Evolutionary conservation across 2,797 vertebrate species (phyloP), one percentile per base, ranked within the genome.

Genomic region (Characodon lateralis): DNA sequence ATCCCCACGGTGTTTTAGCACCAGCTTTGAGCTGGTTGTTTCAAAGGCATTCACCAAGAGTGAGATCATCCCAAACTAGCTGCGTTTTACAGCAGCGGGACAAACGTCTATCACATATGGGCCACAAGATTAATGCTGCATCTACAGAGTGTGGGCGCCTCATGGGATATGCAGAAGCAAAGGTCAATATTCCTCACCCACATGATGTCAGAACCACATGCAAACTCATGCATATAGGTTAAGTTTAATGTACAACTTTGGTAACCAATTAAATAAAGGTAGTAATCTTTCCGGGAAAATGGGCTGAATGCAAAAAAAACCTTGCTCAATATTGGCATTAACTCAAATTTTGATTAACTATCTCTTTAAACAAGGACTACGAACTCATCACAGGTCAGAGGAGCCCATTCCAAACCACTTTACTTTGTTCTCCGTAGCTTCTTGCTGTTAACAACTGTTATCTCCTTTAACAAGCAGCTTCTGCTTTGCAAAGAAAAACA

Each of bases 51-150:
- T 74, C 76, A 73, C 61, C 20, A 9, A 70, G 73, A 58, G 59
- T 92, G 90, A 94, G 83, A 72, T 92, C 88, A 91, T 71, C 78
- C 77, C 56, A 2, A 68, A 80, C 76, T 83, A 53, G n/a, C 18
- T 77, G 78, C 74, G 18, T 53, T 46, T 66, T 41, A 63, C 63
- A 70, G 76, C 71, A 22, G 72, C 13, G 16, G 65, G 71, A 78
- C 76, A 77, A 91, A 88, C 78, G 53, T 78, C 39, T 43, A 83
- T 78, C 88, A 88, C 41, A 78, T 88, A 88, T 88, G 85, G 81
- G 80, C 72, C 68, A 55, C 72, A 88, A 88, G 86, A 90, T 90
- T 87, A 87, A 86, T 86, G 83, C 77, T 56, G 82, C 14, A 72
- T 84, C 78, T 74, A 28, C 73, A 58, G 46, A 35, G 87, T 81